Conservation (phyloP, 2,113 vertebrate genomes). For the Cairina moschata region DNA sequence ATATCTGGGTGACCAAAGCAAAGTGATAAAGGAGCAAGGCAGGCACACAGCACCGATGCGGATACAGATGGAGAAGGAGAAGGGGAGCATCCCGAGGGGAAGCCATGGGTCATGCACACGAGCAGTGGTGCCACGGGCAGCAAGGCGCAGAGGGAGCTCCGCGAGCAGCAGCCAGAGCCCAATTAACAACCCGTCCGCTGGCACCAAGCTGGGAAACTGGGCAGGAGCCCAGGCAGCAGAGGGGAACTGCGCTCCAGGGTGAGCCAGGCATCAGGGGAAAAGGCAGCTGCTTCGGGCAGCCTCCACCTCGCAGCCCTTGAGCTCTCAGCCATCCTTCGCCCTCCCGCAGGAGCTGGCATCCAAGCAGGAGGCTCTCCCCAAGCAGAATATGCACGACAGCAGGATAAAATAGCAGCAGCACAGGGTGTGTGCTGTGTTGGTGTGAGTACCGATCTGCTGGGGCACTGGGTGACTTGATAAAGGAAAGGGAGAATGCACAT, state of each 20-base stretch:
- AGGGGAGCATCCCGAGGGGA: neutral
- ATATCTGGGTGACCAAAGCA: accelerated
- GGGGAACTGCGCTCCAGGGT: neutral
- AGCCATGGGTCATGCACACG: neutral
- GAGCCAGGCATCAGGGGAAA: neutral
- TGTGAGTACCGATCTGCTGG: neutral
- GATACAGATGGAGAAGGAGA: neutral
- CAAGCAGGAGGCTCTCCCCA: neutral
- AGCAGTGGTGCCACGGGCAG: neutral
- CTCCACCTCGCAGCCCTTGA: neutral
- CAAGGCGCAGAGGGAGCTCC: neutral
- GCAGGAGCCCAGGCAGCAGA: neutral
- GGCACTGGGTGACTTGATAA: accelerated
- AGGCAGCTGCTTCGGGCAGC: neutral
- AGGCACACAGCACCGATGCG: accelerated
- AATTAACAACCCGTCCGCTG: conserved; percentile 4
- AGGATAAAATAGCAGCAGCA: neutral
- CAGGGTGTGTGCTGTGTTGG: accelerated
- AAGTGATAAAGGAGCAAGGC: neutral
- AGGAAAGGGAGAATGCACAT: neutral
- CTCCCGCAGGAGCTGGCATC: neutral
- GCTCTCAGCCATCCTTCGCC: accelerated
- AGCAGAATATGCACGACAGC: neutral
- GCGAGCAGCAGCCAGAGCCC: neutral
- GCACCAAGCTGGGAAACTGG: conserved; percentile 5